Evolutionary conservation across 2,113 vertebrate genomes (phyloP).

Genomic region (Bubo bubo): DNA sequence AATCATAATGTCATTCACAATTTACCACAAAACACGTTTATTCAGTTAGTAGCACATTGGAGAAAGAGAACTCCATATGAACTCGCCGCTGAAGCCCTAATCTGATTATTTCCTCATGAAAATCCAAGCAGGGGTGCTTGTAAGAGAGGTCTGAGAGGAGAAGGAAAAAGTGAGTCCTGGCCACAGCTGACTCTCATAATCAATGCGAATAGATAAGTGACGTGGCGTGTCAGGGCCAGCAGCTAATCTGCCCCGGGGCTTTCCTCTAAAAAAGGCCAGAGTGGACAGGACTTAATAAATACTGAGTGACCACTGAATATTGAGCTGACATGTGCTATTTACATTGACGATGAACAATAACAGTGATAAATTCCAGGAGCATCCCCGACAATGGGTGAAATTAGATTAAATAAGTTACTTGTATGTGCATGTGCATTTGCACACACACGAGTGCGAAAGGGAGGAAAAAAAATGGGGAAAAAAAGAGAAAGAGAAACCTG

Average conservation of each 20-base stretch:
- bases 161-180: conserved; percentile 63
- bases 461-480: background rate
- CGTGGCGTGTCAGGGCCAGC: conserved; percentile 67
- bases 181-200: conserved; percentile 85
- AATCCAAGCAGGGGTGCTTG: conserved; percentile 85
- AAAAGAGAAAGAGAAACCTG: background rate
- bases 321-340: conserved; percentile 72
- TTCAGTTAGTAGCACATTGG: conserved; percentile 83
- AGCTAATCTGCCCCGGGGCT: conserved; percentile 70
- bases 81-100: conserved; percentile 83
- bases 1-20: conserved; percentile 88
- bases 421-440: background rate
- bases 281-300: conserved; percentile 81
- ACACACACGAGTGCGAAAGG: rapidly evolving
- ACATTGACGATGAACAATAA: conserved; percentile 53
- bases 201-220: conserved; percentile 78
- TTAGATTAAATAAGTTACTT: conserved; percentile 57
- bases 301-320: conserved; percentile 76
- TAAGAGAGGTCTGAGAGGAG: conserved; percentile 74
- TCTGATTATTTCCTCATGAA: conserved; percentile 90
- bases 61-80: conserved; percentile 87
- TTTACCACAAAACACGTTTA: conserved; percentile 86
- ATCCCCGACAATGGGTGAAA: conserved; percentile 5
- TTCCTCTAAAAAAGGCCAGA: conserved; percentile 75
- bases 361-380: conserved; percentile 76